phyloP scores from a whole-genome alignment of 30 jellyfish, hydroid and myxozoan species.

The Pelagia noctiluca region DNA sequence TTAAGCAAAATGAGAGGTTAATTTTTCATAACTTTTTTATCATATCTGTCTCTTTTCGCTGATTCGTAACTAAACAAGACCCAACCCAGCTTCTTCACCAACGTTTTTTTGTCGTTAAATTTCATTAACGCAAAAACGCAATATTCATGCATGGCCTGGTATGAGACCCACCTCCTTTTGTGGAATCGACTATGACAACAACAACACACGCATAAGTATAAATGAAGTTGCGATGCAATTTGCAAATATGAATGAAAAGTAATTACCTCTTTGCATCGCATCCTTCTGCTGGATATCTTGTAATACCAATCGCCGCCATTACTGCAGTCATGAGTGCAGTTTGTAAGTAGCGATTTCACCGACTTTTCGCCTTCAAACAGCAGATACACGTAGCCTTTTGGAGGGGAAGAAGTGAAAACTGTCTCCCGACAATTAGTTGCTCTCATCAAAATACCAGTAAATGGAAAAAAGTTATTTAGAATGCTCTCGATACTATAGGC shows the following conservation, averaged over 20 bases:
- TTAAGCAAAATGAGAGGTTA: too few relatives aligned
- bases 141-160: too few relatives aligned
- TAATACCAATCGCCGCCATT: constrained; percentile 97
- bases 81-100: too few relatives aligned
- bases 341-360: constrained; percentile 86
- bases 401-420: constrained; percentile 74
- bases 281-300: constrained; percentile 90
- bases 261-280: constrained; percentile 95
- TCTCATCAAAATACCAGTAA: neutral
- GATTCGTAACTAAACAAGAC: too few relatives aligned
- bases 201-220: too few relatives aligned
- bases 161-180: too few relatives aligned
- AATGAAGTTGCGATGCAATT: neutral
- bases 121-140: too few relatives aligned
- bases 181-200: too few relatives aligned
- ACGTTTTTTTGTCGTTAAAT: too few relatives aligned
- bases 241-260: neutral
- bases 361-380: constrained; percentile 95
- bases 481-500: neutral
- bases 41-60: too few relatives aligned
- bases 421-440: constrained; percentile 63
- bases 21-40: too few relatives aligned
- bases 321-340: constrained; percentile 95
- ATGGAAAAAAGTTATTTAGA: neutral
- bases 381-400: constrained; percentile 92